Base-by-base conservation (phyloP, 2,113 vertebrate genomes). In the Daboia siamensis region DNA sequence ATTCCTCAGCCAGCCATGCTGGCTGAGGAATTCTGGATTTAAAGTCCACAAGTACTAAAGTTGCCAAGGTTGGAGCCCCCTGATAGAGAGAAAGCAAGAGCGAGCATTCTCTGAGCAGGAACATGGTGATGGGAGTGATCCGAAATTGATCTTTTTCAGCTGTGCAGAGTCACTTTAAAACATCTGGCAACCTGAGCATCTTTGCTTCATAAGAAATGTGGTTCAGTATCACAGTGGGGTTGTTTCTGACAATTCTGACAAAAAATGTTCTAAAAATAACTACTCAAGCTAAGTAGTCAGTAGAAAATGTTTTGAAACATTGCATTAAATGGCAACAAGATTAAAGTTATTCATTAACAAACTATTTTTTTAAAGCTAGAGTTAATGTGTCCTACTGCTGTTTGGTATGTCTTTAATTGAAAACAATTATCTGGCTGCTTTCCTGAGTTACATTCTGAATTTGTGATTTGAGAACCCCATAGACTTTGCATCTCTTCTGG, bases 161-260 rank as follows among this genome's bases (percentile, higher is more conserved):
- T 61, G n/a, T 54, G 54, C 46, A 39, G 86, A 54, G 54, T 29
- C 87, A n/a, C 86, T 74, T 51, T 51, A 54, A 51, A 64, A 24
- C 59, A 92, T 86, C 92, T 94, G 93, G 84, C 88, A 69, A 12
- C 48, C 23, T 11, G 69, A 74, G 85, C 87, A 90, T 91, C 86
- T 52, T 59, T 91, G 92, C 86, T 90, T 48, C 59, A 88, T 88
- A 87, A 93, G 39, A 88, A 24, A 90, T 85, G 87, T 86, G 33
- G 20, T 52, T 26, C 55, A 46, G 59, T 33, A 84, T 46, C 4
- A 1, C 10, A 54, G 59, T 20, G 0, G 26, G 26, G 29, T 54
- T 13, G 61, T 90, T 86, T 44, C 91, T 87, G 55, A 88, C 69
- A 61, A 61, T 48, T 86, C 74, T 39, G 39, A 39, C 56, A 86